Percentiles rank a stretch among this genome's conserved stretches.
Evolutionary conservation across 2,888 invertebrate species (phyloP).

Genomic region (Drosophila falleni): DNA sequence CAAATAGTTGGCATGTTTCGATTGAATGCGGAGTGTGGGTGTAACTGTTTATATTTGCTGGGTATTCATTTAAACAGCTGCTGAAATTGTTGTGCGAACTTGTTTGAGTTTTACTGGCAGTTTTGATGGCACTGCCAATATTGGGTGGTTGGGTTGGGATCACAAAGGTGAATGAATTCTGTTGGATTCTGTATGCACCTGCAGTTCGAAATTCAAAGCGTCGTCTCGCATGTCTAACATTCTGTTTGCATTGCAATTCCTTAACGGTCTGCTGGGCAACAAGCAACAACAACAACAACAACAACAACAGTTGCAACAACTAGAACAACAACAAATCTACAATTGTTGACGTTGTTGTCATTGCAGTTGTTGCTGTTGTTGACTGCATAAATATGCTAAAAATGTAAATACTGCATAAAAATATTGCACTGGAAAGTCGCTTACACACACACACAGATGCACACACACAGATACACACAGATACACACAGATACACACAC

Average conservation of each 20-base stretch:
- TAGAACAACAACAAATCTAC: conserved; percentile 37
- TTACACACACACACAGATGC: conserved; percentile 12
- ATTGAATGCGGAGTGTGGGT: conserved; percentile 39
- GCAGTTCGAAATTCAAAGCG: conserved; percentile 52
- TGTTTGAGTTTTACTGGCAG: conserved; percentile 26
- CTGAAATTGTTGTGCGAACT: conserved; percentile 29
- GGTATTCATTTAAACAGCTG: conserved; percentile 52
- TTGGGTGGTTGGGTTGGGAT: background rate
- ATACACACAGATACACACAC: conserved; percentile 1
- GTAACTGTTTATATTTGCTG: conserved; percentile 68
- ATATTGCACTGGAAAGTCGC: conserved; percentile 49
- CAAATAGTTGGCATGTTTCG: conserved; percentile 56
- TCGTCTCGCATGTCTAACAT: conserved; percentile 65
- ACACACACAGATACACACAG: conserved; percentile 4
- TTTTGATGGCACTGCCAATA: background rate
- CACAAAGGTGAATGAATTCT: background rate
- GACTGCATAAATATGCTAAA: conserved; percentile 71
- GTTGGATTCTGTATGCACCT: conserved; percentile 33
- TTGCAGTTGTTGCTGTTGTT: conserved; percentile 21
- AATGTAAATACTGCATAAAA: conserved; percentile 69
- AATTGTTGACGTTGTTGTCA: conserved; percentile 49
- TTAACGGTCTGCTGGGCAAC: conserved; percentile 68
- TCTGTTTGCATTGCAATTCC: conserved; percentile 72
- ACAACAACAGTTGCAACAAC: conserved; percentile 10
- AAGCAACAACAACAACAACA: conserved; percentile 35